These are phyloP conservation scores for Drosophila sproati DNA, from an alignment of 1,140 invertebrate genomes.

Conservation along the genomic window DNA sequence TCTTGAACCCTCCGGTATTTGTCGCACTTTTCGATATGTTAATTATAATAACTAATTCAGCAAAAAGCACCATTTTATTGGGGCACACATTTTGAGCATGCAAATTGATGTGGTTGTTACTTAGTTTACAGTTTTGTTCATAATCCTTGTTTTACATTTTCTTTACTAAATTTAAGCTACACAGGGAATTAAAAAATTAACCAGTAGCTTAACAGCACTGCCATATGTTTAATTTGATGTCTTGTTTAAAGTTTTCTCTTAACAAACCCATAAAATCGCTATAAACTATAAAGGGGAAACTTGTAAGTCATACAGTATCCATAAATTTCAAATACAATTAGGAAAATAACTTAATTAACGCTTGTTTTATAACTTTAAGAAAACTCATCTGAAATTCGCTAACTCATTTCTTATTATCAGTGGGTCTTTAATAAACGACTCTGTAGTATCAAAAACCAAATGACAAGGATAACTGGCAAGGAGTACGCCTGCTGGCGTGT, in stretches of 20 bases:
- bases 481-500: background rate
- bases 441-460: constrained; percentile 24
- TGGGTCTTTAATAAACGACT: constrained; percentile 36
- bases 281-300: background rate
- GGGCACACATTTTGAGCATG: background rate
- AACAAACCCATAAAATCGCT: background rate
- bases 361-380: constrained; percentile 1
- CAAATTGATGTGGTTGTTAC: background rate
- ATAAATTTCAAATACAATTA: constrained; percentile 1
- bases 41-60: constrained; percentile 3
- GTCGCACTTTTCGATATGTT: constrained; percentile 11
- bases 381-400: background rate
- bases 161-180: too few species aligned
- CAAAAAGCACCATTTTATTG: background rate
- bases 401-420: constrained; percentile 38
- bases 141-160: too few species aligned
- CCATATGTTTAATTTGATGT: too few species aligned
- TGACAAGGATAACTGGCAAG: constrained; percentile 23
- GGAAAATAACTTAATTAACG: constrained; percentile 31
- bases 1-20: constrained; percentile 14
- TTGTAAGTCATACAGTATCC: background rate
- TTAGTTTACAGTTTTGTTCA: too few species aligned
- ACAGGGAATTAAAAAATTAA: too few species aligned
- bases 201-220: too few species aligned
- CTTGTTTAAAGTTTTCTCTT: too few species aligned